A percentile compares a stretch with the other conserved stretches of the same genome.
These are phyloP conservation scores for Percopsis transmontana DNA, from an alignment of 2,113 vertebrate genomes.

Conservation along the genomic window DNA sequence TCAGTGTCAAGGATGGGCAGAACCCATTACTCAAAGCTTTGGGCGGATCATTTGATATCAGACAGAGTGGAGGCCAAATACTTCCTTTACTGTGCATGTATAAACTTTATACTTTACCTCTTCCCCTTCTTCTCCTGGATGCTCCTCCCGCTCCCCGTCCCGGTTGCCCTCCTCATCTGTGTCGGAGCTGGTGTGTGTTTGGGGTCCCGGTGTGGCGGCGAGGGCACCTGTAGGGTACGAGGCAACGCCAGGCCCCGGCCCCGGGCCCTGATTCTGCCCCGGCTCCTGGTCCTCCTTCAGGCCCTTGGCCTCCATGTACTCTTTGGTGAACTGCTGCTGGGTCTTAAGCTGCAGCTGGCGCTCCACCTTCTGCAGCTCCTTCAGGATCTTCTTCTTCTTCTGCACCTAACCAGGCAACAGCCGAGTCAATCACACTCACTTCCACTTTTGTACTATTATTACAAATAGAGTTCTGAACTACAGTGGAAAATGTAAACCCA, in stretches of 20 bases:
- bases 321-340: conserved; percentile 99
- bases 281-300: conserved; percentile 84
- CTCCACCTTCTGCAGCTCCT: conserved; percentile 99
- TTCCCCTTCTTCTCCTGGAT: conserved; percentile 54
- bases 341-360: conserved; percentile 99
- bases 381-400: conserved; percentile 99
- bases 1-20: not conserved
- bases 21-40: too few species aligned
- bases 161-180: conserved; percentile 80
- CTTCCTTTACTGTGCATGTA: too few species aligned
- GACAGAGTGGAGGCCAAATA: too few species aligned
- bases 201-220: conserved; percentile 40
- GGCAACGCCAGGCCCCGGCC: conserved; percentile 70
- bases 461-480: too few species aligned
- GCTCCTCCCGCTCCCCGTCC: conserved; percentile 64
- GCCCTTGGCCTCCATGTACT: conserved; percentile 98
- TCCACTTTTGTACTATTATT: too few species aligned
- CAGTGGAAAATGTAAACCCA: too few species aligned
- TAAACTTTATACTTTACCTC: conserved; percentile 21
- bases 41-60: too few species aligned
- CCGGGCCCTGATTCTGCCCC: conserved; percentile 68
- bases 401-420: conserved; percentile 80
- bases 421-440: not conserved
- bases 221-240: conserved; percentile 40
- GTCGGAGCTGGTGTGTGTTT: conserved; percentile 83